phyloP scores from a whole-genome alignment of 2,113 vertebrate genomes.

The Catharus minimus region DNA sequence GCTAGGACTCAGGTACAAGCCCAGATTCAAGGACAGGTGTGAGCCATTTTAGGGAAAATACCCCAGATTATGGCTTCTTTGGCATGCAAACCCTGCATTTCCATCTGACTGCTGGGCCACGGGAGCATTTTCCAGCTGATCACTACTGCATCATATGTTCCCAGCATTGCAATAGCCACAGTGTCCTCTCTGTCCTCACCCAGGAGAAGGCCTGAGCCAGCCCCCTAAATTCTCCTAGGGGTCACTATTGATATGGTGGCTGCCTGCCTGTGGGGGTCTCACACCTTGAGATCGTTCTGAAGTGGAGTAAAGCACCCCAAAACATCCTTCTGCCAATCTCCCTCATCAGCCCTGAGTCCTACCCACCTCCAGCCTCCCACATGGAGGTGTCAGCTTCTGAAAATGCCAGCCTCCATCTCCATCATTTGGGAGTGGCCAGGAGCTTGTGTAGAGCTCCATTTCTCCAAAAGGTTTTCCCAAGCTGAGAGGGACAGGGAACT shows the following conservation, averaged over 20 bases:
- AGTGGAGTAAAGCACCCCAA: neutral
- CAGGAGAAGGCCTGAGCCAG: neutral
- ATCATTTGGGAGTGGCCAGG: neutral
- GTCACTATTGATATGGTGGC: rapidly evolving
- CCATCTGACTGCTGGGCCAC: neutral
- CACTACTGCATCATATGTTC: neutral
- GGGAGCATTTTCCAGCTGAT: neutral
- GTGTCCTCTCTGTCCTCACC: neutral
- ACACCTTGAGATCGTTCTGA: neutral
- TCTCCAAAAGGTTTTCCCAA: neutral
- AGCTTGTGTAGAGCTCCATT: neutral
- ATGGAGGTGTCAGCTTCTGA: neutral
- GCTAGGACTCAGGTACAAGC: neutral
- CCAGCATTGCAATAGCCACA: neutral
- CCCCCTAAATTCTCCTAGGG: neutral
- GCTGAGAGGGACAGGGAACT: rapidly evolving
- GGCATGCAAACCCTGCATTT: neutral
- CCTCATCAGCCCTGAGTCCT: neutral
- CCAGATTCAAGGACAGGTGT: neutral
- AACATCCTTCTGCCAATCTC: neutral
- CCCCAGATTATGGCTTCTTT: rapidly evolving
- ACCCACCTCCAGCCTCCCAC: neutral
- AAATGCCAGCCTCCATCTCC: neutral
- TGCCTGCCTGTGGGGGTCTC: neutral
- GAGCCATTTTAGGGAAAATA: neutral